Conservation (phyloP, 1,140 invertebrate species). For the Eueides isabella region DNA sequence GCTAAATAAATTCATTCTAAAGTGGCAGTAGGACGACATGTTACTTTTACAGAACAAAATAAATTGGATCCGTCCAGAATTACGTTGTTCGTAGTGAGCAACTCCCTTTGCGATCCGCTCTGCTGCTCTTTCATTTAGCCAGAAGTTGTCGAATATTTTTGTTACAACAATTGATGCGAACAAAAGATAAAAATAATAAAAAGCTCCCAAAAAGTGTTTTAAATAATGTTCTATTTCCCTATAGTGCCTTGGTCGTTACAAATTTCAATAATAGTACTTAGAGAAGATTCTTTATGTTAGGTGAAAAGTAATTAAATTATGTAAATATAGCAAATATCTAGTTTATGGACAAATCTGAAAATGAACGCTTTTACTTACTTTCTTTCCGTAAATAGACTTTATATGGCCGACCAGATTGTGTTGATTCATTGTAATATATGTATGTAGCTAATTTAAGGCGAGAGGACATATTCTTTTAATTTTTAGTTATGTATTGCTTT, state of each 20-base stretch:
- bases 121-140: constrained; percentile 9
- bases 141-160: constrained; percentile 12
- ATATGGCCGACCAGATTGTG: too few relatives aligned
- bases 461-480: too few relatives aligned
- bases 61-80: constrained; percentile 3
- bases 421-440: too few relatives aligned
- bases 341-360: too few relatives aligned
- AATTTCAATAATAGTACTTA: not conserved
- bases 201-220: not conserved
- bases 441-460: too few relatives aligned
- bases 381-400: too few relatives aligned
- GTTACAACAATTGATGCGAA: constrained; percentile 2
- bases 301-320: not conserved
- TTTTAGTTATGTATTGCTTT: too few relatives aligned
- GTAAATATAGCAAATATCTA: too few relatives aligned
- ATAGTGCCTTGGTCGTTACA: not conserved
- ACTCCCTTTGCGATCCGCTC: not conserved
- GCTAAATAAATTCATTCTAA: not conserved
- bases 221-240: not conserved
- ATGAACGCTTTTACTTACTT: too few relatives aligned
- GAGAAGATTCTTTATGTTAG: not conserved
- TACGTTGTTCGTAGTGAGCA: not conserved
- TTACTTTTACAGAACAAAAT: not conserved
- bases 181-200: constrained; percentile 3
- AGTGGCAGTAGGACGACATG: not conserved